A percentile compares a stretch with the other conserved stretches of the same genome.
These are phyloP conservation scores for Linnaemya vulpina DNA, from an alignment of 2,888 invertebrate genomes.

Conservation along the genomic window DNA sequence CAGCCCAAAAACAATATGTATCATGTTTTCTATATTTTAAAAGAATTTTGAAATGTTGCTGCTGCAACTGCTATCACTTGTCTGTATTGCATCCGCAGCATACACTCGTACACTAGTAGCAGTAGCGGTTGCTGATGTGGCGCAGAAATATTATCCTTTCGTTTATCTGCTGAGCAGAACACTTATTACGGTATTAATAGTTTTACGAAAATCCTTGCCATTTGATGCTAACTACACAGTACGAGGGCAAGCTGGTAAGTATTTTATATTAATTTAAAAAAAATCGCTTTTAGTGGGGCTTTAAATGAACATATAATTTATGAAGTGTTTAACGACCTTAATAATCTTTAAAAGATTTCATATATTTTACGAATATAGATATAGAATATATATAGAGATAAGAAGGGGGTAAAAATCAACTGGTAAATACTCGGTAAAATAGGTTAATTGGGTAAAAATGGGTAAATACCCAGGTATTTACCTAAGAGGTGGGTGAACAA, in stretches of 20 bases:
- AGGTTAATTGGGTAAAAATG: too few species aligned
- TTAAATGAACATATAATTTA: too few species aligned
- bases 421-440: too few species aligned
- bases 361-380: too few species aligned
- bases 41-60: conserved; percentile 13
- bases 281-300: too few species aligned
- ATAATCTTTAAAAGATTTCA: too few species aligned
- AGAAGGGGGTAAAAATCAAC: too few species aligned
- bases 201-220: conserved; percentile 26
- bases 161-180: conserved; percentile 22
- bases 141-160: conserved; percentile 18
- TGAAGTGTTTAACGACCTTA: too few species aligned
- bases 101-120: background rate
- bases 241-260: background rate
- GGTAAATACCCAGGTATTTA: too few species aligned
- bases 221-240: background rate
- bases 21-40: conserved; percentile 7
- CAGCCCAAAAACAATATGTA: conserved; percentile 15
- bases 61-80: conserved; percentile 55
- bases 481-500: too few species aligned
- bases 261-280: too few species aligned
- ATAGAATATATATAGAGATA: too few species aligned
- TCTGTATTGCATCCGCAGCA: conserved; percentile 3
- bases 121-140: background rate
- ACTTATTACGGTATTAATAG: conserved; percentile 8